These are phyloP conservation scores for Megalops cyprinoides DNA, from an alignment of 2,797 vertebrate genomes.

Conservation along the genomic window DNA sequence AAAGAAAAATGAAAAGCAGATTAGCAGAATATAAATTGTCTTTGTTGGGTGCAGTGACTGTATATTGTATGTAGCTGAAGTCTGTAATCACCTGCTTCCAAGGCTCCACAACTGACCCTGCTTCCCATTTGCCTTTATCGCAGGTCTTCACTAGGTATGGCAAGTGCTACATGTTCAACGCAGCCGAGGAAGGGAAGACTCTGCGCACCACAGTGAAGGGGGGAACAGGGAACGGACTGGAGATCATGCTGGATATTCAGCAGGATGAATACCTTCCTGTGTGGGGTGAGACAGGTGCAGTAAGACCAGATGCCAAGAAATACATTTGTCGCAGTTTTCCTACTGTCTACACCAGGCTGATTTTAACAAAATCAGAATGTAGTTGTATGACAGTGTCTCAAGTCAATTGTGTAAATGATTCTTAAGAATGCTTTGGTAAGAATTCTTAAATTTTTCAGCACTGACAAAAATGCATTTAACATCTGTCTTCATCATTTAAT, in stretches of 20 bases:
- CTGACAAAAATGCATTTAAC: too few species aligned
- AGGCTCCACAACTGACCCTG: not conserved
- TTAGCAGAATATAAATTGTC: not conserved
- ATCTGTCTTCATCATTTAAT: too few species aligned
- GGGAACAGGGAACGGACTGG: conserved; percentile 94
- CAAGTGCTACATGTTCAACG: conserved; percentile 99
- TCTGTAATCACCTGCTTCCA: not conserved
- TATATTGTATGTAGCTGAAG: not conserved
- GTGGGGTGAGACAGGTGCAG: conserved; percentile 96
- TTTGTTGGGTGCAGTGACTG: not conserved
- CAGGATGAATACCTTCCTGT: conserved; percentile 98
- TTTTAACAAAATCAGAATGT: too few species aligned
- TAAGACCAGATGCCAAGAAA: conserved; percentile 49
- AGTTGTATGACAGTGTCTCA: too few species aligned
- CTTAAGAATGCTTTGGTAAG: too few species aligned
- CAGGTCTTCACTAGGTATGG: conserved; percentile 97
- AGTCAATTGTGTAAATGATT: too few species aligned
- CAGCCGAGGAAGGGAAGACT: conserved; percentile 89
- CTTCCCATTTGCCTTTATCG: conserved; percentile 30
- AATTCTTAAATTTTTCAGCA: too few species aligned
- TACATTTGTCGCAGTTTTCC: not conserved
- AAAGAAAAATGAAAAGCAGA: not conserved
- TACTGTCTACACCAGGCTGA: too few species aligned
- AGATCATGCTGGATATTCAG: conserved; percentile 99
- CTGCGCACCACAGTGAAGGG: conserved; percentile 96